phyloP scores from a whole-genome alignment of 92 coral and sea anemone genomes.

The Paramuricea clavata region DNA sequence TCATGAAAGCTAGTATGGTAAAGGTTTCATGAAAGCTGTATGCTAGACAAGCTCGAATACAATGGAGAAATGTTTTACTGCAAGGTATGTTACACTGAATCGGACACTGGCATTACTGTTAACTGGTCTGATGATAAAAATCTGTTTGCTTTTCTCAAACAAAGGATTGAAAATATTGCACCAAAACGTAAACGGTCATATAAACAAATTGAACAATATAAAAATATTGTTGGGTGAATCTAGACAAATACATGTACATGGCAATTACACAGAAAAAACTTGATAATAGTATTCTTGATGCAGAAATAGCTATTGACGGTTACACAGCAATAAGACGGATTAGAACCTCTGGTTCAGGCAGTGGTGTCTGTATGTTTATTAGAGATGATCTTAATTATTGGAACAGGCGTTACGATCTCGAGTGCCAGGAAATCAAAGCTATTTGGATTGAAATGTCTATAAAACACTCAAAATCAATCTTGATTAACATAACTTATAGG shows the following conservation, averaged over 20 bases:
- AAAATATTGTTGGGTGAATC: background rate
- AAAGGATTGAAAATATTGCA: background rate
- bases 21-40: background rate
- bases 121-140: background rate
- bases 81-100: background rate
- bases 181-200: background rate
- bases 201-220: background rate
- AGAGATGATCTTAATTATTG: constrained; percentile 15
- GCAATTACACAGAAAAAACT: constrained; percentile 10
- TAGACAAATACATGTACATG: background rate
- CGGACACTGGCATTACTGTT: background rate
- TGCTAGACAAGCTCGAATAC: background rate
- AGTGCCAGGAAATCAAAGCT: background rate
- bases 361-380: background rate
- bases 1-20: too few species aligned
- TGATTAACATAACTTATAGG: background rate
- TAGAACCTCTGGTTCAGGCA: constrained; percentile 7
- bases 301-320: constrained; percentile 11
- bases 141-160: background rate
- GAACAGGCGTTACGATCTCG: constrained; percentile 25
- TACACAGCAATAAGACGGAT: background rate
- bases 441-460: constrained; percentile 26
- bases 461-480: constrained; percentile 12
- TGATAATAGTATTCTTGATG: constrained; percentile 5
- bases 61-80: background rate